Base-by-base conservation (phyloP, 2,888 invertebrate genomes). In the Linyphia triangularis region DNA sequence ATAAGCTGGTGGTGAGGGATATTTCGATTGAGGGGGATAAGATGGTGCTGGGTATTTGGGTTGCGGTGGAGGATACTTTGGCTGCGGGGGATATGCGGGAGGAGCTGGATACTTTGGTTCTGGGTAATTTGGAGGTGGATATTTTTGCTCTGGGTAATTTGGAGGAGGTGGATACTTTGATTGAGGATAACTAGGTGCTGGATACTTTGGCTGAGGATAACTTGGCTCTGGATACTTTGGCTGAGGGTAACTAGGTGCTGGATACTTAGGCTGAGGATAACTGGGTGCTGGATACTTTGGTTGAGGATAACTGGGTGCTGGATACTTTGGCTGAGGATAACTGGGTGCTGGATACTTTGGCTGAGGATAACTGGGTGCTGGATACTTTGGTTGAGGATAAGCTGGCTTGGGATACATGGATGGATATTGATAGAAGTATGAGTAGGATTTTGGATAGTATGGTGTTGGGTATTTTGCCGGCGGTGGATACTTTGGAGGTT, bases 351-450 rank as follows among this genome's bases (percentile, higher is more conserved):
- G 73, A 57, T 88, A 79, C 13, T 82, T 82, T 10, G 88, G 82
- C 24, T 73, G 75, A 28, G 82, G 82, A 65, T 86, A 86, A 19
- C 67, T 51, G 22, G 75, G 75, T 33, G 88, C 24, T n/a, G 88
- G 83, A 81, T 85, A 78, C n/a, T 78, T 79, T 72, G 78, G 65
- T 24, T 85, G 85, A 10, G 79, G 79, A 79, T 81, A 81, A 51
- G 85, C 33, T 24, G 79, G 79, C 28, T 65, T 79, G 2, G 51
- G 40, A n/a, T 84, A 65, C 2, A 22, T 30, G 2, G 63, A 33
- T 3, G 57, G 30, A 33, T 81, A 81, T 37, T 69, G 22, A 67
- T 51, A 24, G 13, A 77, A 77, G 33, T 77, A 77, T 13, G 63
- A 63, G n/a, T 77, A 40, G 6, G 73, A 24, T 24, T 81, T 51